Evolutionary conservation across 1,140 invertebrate genomes (phyloP).

Genomic region (Temnothorax curvispinosus): DNA sequence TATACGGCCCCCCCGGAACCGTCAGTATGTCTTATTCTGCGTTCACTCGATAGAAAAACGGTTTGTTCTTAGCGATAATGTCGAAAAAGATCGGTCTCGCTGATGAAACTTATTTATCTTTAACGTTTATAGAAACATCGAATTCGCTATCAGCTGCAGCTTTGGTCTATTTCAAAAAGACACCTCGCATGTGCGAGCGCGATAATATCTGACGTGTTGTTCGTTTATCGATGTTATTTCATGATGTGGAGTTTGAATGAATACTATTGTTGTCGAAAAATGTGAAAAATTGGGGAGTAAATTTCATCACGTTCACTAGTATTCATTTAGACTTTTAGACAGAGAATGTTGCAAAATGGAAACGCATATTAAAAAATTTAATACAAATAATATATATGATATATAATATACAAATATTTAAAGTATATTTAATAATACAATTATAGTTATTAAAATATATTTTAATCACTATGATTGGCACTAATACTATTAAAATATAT

Average conservation of each 20-base stretch:
- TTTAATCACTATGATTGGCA: not conserved
- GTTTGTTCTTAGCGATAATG: not conserved
- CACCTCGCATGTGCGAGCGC: not conserved
- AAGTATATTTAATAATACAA: not conserved
- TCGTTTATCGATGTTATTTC: slow-evolving; percentile 5
- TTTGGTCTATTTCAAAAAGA: not conserved
- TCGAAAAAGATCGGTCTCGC: not conserved
- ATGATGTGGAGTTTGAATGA: not conserved
- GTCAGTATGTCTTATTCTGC: not conserved
- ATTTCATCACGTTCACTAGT: slow-evolving; percentile 14
- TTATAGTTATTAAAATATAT: not conserved
- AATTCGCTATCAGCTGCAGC: not conserved
- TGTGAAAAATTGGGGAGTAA: not conserved
- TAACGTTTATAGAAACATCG: not conserved
- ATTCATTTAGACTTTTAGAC: not conserved
- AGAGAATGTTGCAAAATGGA: not conserved
- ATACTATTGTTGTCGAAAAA: slow-evolving; percentile 20
- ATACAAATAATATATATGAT: not conserved
- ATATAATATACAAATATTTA: not conserved
- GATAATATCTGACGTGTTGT: not conserved
- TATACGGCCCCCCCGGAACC: not conserved
- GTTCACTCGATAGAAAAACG: not conserved
- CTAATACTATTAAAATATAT: not conserved
- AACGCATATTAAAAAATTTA: not conserved
- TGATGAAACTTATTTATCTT: not conserved